Percentiles rank a stretch among this genome's conserved stretches.
These are phyloP conservation scores for Sebastes fasciatus DNA, from an alignment of 2,113 vertebrate genomes.

Conservation along the genomic window DNA sequence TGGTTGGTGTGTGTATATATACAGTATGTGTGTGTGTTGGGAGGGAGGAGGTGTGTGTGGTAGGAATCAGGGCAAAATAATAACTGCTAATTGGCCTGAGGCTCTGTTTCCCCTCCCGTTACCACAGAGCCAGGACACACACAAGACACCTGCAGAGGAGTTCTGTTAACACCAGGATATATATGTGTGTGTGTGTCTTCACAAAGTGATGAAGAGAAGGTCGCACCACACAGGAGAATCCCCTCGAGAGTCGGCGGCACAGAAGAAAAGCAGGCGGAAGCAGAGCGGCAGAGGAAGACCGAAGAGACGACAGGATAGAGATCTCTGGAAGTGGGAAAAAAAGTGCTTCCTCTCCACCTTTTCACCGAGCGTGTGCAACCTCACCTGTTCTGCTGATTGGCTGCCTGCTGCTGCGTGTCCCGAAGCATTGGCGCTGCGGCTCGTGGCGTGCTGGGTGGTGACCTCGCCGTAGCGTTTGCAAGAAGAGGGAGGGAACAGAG, in stretches of 20 bases:
- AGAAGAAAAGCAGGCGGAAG: constrained; percentile 60
- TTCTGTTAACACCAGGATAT: constrained; percentile 55
- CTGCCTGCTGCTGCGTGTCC: constrained; percentile 83
- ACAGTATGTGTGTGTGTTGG: constrained; percentile 15
- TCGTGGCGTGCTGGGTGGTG: constrained; percentile 58
- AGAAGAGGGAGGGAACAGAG: constrained; percentile 70
- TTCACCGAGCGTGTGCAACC: constrained; percentile 73
- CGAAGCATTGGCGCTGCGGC: constrained; percentile 65
- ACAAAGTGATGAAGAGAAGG: constrained; percentile 58
- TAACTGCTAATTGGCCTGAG: constrained; percentile 84
- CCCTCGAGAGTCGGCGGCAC: constrained; percentile 45
- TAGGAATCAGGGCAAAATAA: constrained; percentile 74
- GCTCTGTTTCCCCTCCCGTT: constrained; percentile 59
- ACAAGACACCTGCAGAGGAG: constrained; percentile 63
- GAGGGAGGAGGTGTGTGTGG: constrained; percentile 32
- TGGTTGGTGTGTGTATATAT: constrained; percentile 9
- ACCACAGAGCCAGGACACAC: constrained; percentile 64
- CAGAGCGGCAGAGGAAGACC: constrained; percentile 44
- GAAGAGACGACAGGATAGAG: constrained; percentile 59
- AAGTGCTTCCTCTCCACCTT: constrained; percentile 55
- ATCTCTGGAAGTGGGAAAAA: constrained; percentile 37
- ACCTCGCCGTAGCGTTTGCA: constrained; percentile 60
- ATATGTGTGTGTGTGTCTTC: constrained; percentile 27
- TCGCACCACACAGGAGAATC: constrained; percentile 65
- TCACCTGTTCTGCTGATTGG: constrained; percentile 91